Base-by-base conservation (phyloP, 2,888 invertebrate genomes). In the Entomobrya proxima region DNA sequence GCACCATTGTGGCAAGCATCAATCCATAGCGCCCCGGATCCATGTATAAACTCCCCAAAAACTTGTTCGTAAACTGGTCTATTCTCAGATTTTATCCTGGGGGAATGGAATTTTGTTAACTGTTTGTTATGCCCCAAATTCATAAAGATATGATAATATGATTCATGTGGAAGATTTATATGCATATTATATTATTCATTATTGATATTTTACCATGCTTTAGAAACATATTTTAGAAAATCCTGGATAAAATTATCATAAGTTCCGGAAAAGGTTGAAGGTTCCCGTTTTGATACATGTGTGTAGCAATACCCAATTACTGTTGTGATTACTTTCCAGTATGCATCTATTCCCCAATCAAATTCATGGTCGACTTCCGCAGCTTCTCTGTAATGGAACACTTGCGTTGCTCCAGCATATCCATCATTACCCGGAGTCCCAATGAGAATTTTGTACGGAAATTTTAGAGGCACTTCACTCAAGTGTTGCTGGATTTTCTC, bases 1-100 rank as follows among this genome's bases (percentile, higher is more conserved):
- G 86, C 72, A 6, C 86, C 86, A 75, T 86, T 64, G 5, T 79
- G 74, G 24, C 86, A 86, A 24, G 79, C 83, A 24, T 86, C 86
- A 2, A 86, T 35, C 78, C 83, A 86, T 5, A 83, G 32, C 6
- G 82, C 24, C 15, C 78, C 79, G 7, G 75, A 24, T n/a, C 86
- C 86, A 24, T 79, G 52, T 40, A 86, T 55, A 44, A 83, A 83
- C 18, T 86, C 86, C 5, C 86, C 86, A 35, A 79, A 86, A 1
- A 86, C 15, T 30, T 79, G 61, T 13, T 79, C 79, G 44, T 86
- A 86, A 30, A 84, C 44, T 7, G 0, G 32, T 6, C 21, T 37
- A 58, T 76, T 77, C 6, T 78, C 85, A n/a, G 47, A 55, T 40
- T 77, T 37, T 0, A 78, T 72, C 86, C 86, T 83, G 35, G 7